phyloP scores from a whole-genome alignment of 2,113 vertebrate species.

The western clawed frog (Xenopus tropicalis) region DNA sequence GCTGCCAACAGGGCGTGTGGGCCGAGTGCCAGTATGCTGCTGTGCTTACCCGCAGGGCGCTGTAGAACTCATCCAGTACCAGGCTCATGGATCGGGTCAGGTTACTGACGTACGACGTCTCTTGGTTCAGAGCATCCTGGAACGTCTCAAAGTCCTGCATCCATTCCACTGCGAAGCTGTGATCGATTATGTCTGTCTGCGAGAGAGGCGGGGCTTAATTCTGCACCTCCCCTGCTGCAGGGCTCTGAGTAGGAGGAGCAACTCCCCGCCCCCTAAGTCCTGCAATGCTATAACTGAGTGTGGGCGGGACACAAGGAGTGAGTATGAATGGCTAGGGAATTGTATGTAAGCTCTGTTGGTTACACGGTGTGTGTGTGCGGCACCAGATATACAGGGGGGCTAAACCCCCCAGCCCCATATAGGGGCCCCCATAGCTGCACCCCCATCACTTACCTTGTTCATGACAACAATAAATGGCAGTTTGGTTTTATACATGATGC shows the following conservation, averaged over 20 bases:
- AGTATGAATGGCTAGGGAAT: too few relatives aligned
- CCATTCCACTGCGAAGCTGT: constrained; percentile 96
- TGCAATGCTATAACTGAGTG: constrained; percentile 87
- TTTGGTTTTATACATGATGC: constrained; percentile 97
- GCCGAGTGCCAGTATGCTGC: too few relatives aligned
- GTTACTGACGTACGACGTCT: constrained; percentile 89
- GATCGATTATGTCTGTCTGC: constrained; percentile 93
- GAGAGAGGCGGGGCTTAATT: constrained; percentile 18
- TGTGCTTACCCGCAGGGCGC: constrained; percentile 74
- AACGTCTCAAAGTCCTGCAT: constrained; percentile 97
- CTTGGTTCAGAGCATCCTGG: constrained; percentile 93
- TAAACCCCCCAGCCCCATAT: too few relatives aligned
- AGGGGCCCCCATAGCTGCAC: too few relatives aligned
- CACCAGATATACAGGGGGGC: too few relatives aligned
- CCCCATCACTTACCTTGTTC: constrained; percentile 83
- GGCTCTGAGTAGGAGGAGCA: neutral
- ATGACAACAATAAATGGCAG: constrained; percentile 94
- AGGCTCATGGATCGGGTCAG: constrained; percentile 96
- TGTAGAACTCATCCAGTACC: constrained; percentile 94
- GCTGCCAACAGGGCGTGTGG: neutral
- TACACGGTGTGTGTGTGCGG: too few relatives aligned
- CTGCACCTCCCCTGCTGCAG: neutral
- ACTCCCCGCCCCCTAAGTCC: too few relatives aligned
- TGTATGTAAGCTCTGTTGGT: too few relatives aligned
- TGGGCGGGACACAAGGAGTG: too few relatives aligned